Percentiles rank a stretch among this genome's conserved stretches.
Conservation (phyloP, 92 coral and sea anemone genomes). For the Porites lobata region DNA sequence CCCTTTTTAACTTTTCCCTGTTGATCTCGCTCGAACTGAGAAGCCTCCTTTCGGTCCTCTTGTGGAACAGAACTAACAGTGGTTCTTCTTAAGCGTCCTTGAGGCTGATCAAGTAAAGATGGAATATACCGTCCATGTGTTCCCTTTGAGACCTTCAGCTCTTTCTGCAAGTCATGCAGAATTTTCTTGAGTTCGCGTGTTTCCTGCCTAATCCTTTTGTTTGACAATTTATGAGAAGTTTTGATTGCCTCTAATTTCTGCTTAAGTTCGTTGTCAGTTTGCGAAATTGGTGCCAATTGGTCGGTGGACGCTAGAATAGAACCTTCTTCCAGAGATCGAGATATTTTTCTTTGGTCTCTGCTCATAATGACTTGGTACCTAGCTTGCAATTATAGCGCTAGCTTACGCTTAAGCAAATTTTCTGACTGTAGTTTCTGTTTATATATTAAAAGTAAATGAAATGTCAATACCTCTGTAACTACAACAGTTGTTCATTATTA, state of each 20-base stretch:
- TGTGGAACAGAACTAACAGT: conserved; percentile 51
- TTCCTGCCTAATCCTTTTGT: conserved; percentile 71
- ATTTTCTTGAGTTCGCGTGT: conserved; percentile 75
- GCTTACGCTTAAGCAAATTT: neutral
- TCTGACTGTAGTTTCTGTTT: neutral
- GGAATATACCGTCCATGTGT: conserved; percentile 54
- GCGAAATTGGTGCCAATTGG: conserved; percentile 51
- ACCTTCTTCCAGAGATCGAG: conserved; percentile 34
- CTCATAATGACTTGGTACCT: conserved; percentile 14
- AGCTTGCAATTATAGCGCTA: too few relatives aligned
- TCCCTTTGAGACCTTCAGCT: conserved; percentile 60
- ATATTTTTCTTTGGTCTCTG: conserved; percentile 41
- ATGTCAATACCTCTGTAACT: conserved; percentile 31
- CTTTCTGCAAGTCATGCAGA: conserved; percentile 70
- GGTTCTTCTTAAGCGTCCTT: conserved; percentile 28
- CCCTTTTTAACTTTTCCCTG: neutral
- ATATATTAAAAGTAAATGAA: neutral
- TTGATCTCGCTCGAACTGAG: neutral
- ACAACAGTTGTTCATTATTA: neutral
- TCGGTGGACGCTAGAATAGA: conserved; percentile 26
- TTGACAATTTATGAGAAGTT: conserved; percentile 74
- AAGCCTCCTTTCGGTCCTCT: conserved; percentile 30
- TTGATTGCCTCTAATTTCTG: conserved; percentile 74
- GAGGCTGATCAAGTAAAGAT: conserved; percentile 53
- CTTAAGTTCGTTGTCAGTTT: conserved; percentile 77